Conservation (phyloP, 1,140 invertebrate genomes). For the Phenacoccus solenopsis region DNA sequence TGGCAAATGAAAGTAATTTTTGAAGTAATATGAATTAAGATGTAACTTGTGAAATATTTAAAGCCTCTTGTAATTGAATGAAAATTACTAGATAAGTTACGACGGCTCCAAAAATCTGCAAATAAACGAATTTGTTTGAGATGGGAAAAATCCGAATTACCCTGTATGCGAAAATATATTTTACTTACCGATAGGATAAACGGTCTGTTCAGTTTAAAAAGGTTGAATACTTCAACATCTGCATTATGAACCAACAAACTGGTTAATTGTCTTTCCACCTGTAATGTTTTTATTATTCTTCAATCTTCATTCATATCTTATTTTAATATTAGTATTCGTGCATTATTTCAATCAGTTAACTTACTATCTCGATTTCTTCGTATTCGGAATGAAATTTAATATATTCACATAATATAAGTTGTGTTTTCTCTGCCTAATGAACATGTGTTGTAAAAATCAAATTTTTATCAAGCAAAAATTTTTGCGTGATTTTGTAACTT, state of each 20-base stretch:
- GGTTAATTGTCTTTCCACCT: not conserved
- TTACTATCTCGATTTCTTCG: not conserved
- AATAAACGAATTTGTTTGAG: not conserved
- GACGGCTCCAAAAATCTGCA: not conserved
- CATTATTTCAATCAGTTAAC: not conserved
- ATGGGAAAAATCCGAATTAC: not conserved
- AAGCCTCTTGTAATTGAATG: conserved; percentile 2
- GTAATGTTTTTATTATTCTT: not conserved
- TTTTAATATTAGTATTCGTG: not conserved
- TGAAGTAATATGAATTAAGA: not conserved
- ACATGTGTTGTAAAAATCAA: too few species aligned
- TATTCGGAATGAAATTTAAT: not conserved
- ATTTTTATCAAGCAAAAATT: too few species aligned
- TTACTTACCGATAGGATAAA: not conserved
- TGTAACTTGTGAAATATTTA: not conserved
- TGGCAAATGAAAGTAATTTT: conserved; percentile 26
- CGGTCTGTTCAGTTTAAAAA: not conserved
- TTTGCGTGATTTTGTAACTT: not conserved
- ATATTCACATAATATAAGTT: not conserved
- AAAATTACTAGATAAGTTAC: not conserved
- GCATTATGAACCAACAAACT: not conserved
- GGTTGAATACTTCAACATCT: not conserved
- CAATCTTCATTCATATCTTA: too few species aligned
- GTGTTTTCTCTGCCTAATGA: not conserved
- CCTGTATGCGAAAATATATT: not conserved